Evolutionary conservation across 2,797 vertebrate species (phyloP).

Genomic region (Zenarchopterus dispar): DNA sequence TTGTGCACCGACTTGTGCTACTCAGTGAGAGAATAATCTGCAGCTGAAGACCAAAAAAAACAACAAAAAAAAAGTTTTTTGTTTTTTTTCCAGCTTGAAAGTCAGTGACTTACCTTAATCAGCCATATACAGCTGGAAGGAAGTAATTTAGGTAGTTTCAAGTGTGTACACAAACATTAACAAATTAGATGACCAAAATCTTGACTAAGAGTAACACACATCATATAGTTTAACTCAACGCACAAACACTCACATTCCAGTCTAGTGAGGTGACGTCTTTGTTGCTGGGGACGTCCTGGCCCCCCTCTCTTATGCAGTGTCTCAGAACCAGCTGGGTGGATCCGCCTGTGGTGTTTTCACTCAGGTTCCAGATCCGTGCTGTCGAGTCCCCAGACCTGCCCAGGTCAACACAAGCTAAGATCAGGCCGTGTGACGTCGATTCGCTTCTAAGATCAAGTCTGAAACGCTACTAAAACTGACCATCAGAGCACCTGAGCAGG

Average conservation of each 20-base stretch:
- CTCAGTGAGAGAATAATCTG: constrained; percentile 5
- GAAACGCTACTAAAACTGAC: constrained; percentile 41
- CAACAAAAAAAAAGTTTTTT: not conserved
- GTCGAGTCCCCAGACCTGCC: constrained; percentile 96
- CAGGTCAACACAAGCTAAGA: not conserved
- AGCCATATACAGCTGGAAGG: constrained; percentile 20
- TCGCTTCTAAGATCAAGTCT: constrained; percentile 9
- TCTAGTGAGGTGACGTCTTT: constrained; percentile 98
- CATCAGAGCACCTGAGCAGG: constrained; percentile 37
- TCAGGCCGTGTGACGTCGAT: not conserved
- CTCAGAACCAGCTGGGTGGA: constrained; percentile 97
- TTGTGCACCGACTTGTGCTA: constrained; percentile 5
- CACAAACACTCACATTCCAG: constrained; percentile 92
- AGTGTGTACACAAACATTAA: constrained; percentile 3
- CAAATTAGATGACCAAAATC: constrained; percentile 43
- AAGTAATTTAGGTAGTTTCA: constrained; percentile 45
- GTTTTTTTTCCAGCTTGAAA: constrained; percentile 18
- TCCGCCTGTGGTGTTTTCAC: constrained; percentile 92
- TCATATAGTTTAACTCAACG: constrained; percentile 6
- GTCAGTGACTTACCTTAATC: not conserved
- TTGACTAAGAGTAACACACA: constrained; percentile 6
- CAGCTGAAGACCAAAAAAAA: constrained; percentile 19
- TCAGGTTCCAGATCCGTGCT: constrained; percentile 98
- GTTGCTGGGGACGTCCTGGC: constrained; percentile 98
- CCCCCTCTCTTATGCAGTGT: constrained; percentile 98